Conservation (phyloP, 53 echinoderm and acorn worm species). For the Apostichopus leukothele region DNA sequence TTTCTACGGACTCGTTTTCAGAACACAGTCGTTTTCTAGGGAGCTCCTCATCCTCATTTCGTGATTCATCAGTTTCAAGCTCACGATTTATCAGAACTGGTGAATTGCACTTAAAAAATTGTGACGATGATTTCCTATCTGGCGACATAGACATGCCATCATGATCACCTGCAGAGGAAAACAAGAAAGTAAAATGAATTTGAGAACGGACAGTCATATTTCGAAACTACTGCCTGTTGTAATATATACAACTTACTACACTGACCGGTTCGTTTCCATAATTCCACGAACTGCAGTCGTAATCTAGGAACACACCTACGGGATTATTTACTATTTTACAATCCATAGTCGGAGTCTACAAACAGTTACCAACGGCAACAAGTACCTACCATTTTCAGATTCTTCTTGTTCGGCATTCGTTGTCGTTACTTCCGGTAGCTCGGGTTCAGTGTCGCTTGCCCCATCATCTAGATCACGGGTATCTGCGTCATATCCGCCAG, state of each 20-base stretch:
- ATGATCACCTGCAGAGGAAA: not conserved
- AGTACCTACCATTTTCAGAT: conserved; percentile 61
- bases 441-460: conserved; percentile 79
- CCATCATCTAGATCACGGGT: conserved; percentile 82
- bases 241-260: too few relatives aligned
- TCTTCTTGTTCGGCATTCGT: conserved; percentile 87
- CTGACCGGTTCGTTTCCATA: too few relatives aligned
- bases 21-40: conserved; percentile 41
- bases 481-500: conserved; percentile 81
- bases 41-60: conserved; percentile 22
- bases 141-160: conserved; percentile 2
- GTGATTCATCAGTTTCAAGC: conserved; percentile 3
- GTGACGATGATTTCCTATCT: conserved; percentile 22
- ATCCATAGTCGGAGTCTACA: too few relatives aligned
- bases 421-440: conserved; percentile 92
- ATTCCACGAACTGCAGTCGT: too few relatives aligned
- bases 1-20: conserved; percentile 16
- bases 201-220: too few relatives aligned
- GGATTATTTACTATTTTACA: too few relatives aligned
- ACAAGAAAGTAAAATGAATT: not conserved
- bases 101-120: conserved; percentile 50
- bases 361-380: not conserved
- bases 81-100: not conserved
- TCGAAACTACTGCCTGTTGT: too few relatives aligned
- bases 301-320: too few relatives aligned